These are phyloP conservation scores for Monopis laevigella DNA, from an alignment of 2,888 invertebrate species.

Conservation along the genomic window DNA sequence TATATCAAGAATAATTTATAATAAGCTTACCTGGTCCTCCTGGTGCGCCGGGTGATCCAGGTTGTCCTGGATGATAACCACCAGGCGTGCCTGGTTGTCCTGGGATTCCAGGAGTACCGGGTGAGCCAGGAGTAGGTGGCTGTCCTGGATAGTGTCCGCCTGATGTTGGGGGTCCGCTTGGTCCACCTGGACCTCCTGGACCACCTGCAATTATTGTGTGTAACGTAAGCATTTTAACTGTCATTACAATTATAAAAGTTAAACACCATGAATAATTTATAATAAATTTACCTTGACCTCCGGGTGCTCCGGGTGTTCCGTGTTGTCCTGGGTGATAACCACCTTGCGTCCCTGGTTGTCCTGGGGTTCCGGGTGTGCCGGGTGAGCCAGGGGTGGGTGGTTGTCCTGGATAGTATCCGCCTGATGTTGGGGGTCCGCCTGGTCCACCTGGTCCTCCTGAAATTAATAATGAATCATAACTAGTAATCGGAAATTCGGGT, in stretches of 20 bases:
- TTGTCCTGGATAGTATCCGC: conserved; percentile 19
- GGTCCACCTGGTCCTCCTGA: conserved; percentile 28
- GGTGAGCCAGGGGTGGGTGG: conserved; percentile 24
- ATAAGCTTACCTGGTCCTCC: conserved; percentile 1
- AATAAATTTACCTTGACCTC: conserved; percentile 18
- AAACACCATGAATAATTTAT: no score
- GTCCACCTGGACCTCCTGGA: conserved; percentile 23
- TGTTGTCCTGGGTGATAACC: conserved; percentile 59
- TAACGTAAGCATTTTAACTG: conserved; percentile 18
- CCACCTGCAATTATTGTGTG: conserved; percentile 15
- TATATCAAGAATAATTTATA: no score
- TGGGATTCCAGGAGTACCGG: conserved; percentile 20
- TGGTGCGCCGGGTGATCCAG: conserved; percentile 16
- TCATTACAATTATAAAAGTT: no score
- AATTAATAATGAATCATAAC: background rate
- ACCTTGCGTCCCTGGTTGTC: conserved; percentile 33
- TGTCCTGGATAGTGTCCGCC: conserved; percentile 11
- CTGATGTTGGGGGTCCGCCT: no score
- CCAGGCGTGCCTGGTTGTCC: conserved; percentile 19
- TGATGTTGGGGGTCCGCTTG: conserved; percentile 20
- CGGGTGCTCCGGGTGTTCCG: conserved; percentile 37
- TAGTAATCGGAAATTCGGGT: no score
- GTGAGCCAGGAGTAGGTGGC: conserved; percentile 16
- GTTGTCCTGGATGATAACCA: conserved; percentile 9
- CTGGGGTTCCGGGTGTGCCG: conserved; percentile 26